Base-by-base conservation (phyloP, 2,113 vertebrate genomes). In the Thalassarche chlororhynchos region DNA sequence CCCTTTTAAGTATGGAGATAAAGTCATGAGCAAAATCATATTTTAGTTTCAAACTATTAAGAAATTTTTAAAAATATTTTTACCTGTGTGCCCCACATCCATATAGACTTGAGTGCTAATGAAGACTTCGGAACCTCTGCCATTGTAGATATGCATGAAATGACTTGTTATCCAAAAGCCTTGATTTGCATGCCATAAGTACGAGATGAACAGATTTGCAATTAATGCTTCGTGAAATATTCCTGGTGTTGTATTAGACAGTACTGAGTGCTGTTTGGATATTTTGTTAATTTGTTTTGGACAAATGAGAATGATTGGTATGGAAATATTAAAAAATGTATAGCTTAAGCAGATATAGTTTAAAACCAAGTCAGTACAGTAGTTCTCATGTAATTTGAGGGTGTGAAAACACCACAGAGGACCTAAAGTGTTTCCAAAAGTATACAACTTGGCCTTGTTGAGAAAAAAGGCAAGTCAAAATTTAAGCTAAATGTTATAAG, bases 111-210 rank as follows among this genome's bases (percentile, higher is more conserved):
- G 18, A 61, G 42, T 46, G 31, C 26, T 89, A 25, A 72, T 36
- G 68, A 81, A 49, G 44, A 20, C 60, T 81, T 40, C 38, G 76
- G 44, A 78, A 79, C 28, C 14, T 82, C 51, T 62, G 34, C 8
- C 19, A 42, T 6, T 80, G 24, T 16, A 69, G 57, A 12, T 52
- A 14, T 15, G 17, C 23, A 10, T 44, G 31, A 68, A 91, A 44
- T 34, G 2, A 46, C 6, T 89, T 88, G 6, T 79, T 82, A 80
- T 31, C 55, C 51, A 44, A 46, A 46, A 84, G 38, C 13, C n/a
- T 87, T 0, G 0, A 20, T 83, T n/a, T 51, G 9, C 42, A 3
- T 66, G 51, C 23, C 34, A 2, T 76, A 74, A 49, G 38, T 51
- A n/a, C 25, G 52, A 83, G 38, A 72, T 40, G 15, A 90, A 87